Evolutionary conservation across 2,888 invertebrate genomes (phyloP), one percentile per base, ranked within the genome.

Genomic region (Meandrusa payeni): DNA sequence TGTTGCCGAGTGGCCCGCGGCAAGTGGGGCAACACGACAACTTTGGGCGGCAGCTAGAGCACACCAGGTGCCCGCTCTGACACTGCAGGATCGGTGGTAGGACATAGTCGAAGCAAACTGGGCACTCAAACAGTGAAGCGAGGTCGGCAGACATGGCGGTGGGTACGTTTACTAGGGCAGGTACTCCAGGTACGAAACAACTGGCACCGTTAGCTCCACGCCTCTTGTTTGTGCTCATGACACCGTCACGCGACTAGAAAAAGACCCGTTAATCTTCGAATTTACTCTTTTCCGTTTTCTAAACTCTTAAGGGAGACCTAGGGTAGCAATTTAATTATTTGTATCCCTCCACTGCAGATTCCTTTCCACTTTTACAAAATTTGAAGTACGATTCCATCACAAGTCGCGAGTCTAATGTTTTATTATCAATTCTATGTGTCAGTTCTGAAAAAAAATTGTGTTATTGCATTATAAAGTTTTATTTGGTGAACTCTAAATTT

Each of bases 21-120:
- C 99, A 99, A 48, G 98, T 99, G 28, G 99, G 99, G 83, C 99
- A 99, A 80, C 97, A 97, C 53, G 95, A 95, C 52, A 99, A 91
- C 82, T 99, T 99, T 42, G 98, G 97, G 50, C 99, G 92, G 87
- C 99, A 99, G 72, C 94, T 95, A 51, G 97, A 96, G 89, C 99
- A 99, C 47, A 99, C 98, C 67, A 99, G 91, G 88, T 99, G 99
- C 49, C 99, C 99, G 78, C 97, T 97, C 78, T 97, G 97, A 80
- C 99, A 99, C 82, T 99, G 99, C 76, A 98, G 90, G 64, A 99
- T 99, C 23, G 99, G 99, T 52, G 99, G 99, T 71, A 99, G 89
- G 52, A 99, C 99, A 90, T 98, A 99, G 87, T 99, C 99, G 81
- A 99, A 98, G 86, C 99, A 99, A 54, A 99, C 99, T 22, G 97